Base-by-base conservation (phyloP, 53 echinoderm and acorn worm genomes). In the Stichopus horrens region DNA sequence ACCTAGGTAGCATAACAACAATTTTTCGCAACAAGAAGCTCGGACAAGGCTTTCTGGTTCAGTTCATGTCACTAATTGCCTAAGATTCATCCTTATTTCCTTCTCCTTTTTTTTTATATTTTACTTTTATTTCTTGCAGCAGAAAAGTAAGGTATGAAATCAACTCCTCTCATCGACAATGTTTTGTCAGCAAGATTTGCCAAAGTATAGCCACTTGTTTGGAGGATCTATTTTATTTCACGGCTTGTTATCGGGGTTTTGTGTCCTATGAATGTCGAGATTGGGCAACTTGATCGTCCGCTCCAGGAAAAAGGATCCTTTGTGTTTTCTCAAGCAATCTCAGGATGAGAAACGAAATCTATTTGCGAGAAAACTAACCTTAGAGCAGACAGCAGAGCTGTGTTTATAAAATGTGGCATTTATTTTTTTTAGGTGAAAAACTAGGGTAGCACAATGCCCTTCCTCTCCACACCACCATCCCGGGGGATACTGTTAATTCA, bases 161-260 rank as follows among this genome's bases (percentile, higher is more conserved):
- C 8, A 55, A 79, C 53, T 51, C 79, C 79, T 16, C 21, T 52
- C 53, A 51, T 79, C n/a, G 53, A 20, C 53, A 53, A 13, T 19
- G n/a, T 79, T 55, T 19, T 79, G 13, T 79, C 55, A 54, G 51
- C 53, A 20, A 79, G 19, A 52, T 79, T 79, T 7, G 79, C n/a
- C n/a, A 79, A 51, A 79, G 55, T 79, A 79, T 79, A 79, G 54
- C 79, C 79, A 79, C 79, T 79, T 79, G n/a, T 55, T 79, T 79
- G 52, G 53, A 79, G 79, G 53, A 79, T 53, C 79, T 53, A 19
- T 5, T 79, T 79, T n/a, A 19, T 13, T 79, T 79, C 53, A 51
- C 37, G n/a, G 79, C 52, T n/a, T 79, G 37, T 79, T 79, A 53
- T 79, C 79, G 53, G 55, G 63, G 55, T 79, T 79, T 51, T 79